Evolutionary conservation across 2,797 vertebrate species (phyloP).

Genomic region (Sylvia borin): DNA sequence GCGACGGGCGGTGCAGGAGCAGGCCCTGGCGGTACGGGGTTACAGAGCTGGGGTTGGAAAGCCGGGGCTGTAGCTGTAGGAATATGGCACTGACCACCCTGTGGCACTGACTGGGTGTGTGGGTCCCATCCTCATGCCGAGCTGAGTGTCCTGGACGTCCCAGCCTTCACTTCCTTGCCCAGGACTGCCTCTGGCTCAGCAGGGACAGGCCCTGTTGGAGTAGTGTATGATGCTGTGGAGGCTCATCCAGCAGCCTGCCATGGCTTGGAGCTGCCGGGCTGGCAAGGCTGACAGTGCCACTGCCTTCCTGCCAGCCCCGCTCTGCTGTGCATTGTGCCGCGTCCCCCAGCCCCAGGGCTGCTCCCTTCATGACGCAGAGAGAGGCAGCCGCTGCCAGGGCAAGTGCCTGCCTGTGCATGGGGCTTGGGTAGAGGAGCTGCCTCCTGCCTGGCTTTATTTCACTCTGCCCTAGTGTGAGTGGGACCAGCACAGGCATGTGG

Average conservation of each 20-base stretch:
- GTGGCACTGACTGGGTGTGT: accelerated
- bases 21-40: conserved; percentile 82
- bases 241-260: not conserved
- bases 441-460: not conserved
- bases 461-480: not conserved
- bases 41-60: not conserved
- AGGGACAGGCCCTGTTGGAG: accelerated
- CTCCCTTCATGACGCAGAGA: not conserved
- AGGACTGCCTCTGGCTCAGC: not conserved
- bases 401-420: not conserved
- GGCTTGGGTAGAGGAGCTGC: not conserved
- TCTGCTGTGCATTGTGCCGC: accelerated
- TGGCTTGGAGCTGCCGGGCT: not conserved
- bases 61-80: accelerated
- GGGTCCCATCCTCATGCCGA: not conserved
- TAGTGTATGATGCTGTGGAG: accelerated
- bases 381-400: not conserved
- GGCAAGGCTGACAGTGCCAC: not conserved
- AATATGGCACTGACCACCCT: accelerated
- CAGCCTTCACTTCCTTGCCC: not conserved
- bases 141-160: not conserved
- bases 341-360: not conserved
- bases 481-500: not conserved
- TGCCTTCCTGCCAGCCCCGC: not conserved
- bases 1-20: conserved; percentile 89